phyloP scores from a whole-genome alignment of 2,888 invertebrate genomes.

The Idaea biselata region DNA sequence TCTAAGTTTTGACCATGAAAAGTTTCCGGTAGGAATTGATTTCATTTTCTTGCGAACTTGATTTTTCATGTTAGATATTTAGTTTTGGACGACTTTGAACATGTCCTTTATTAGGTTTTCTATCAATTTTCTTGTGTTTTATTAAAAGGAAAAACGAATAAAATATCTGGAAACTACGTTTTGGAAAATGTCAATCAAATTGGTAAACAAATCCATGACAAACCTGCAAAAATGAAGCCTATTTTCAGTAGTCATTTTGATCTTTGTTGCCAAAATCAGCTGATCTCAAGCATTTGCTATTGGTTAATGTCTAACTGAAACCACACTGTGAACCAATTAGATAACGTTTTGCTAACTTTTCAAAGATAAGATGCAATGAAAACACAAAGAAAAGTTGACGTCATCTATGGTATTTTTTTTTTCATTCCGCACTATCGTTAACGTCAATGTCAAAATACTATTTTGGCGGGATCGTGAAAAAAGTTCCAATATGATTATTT shows the following conservation, averaged over 20 bases:
- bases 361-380: too few relatives aligned
- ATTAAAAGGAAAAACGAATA: background rate
- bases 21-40: background rate
- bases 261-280: background rate
- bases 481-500: too few relatives aligned
- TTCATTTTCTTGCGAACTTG: background rate
- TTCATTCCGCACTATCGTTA: too few relatives aligned
- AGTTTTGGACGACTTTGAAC: background rate
- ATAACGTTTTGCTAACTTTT: background rate
- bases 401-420: too few relatives aligned
- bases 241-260: too few relatives aligned
- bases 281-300: background rate
- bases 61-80: background rate
- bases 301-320: background rate
- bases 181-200: background rate
- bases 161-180: background rate
- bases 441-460: too few relatives aligned
- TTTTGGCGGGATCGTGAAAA: too few relatives aligned
- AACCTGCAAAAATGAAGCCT: too few relatives aligned
- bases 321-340: background rate
- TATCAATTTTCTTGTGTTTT: background rate
- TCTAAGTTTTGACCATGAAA: constrained; percentile 2
- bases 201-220: background rate
- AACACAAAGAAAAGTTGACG: too few relatives aligned
- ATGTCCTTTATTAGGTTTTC: background rate